Percentiles rank a stretch among this genome's conserved stretches.
Evolutionary conservation across 2,797 vertebrate species (phyloP).

Genomic region (Phyllotis vaccarum): DNA sequence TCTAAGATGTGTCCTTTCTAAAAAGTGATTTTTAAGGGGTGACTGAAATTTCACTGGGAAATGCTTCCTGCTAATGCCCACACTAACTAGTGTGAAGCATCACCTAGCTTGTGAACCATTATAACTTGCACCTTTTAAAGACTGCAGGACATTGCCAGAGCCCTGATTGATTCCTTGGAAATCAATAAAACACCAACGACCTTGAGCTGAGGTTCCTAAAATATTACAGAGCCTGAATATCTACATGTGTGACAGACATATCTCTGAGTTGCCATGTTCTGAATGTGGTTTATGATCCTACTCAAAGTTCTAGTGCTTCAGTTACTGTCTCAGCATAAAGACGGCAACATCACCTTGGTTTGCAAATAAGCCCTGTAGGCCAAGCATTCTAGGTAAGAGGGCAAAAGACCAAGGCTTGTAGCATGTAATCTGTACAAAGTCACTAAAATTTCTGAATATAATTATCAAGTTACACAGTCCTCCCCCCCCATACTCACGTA

Average conservation of each 20-base stretch:
- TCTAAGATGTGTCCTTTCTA: slow-evolving; percentile 61
- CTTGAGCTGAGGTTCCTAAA: not conserved
- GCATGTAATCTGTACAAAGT: not conserved
- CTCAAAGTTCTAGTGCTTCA: not conserved
- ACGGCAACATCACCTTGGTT: not conserved
- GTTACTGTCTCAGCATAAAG: not conserved
- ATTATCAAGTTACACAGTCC: not conserved
- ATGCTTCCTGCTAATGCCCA: slow-evolving; percentile 53
- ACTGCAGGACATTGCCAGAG: not conserved
- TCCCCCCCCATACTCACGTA: not conserved
- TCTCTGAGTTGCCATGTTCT: not conserved
- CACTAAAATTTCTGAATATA: not conserved
- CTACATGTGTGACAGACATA: slow-evolving; percentile 31
- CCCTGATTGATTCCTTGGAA: slow-evolving; percentile 11
- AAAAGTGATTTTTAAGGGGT: slow-evolving; percentile 68
- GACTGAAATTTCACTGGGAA: slow-evolving; percentile 70
- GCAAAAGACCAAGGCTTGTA: not conserved
- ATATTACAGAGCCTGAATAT: slow-evolving; percentile 23
- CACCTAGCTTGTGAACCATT: not conserved
- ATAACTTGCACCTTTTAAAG: not conserved
- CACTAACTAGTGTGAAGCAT: not conserved
- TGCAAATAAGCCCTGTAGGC: not conserved
- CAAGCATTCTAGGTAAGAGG: not conserved
- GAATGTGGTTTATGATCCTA: not conserved
- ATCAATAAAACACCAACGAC: not conserved